phyloP scores from a whole-genome alignment of 2,888 invertebrate genomes.

The Dusona sp. region DNA sequence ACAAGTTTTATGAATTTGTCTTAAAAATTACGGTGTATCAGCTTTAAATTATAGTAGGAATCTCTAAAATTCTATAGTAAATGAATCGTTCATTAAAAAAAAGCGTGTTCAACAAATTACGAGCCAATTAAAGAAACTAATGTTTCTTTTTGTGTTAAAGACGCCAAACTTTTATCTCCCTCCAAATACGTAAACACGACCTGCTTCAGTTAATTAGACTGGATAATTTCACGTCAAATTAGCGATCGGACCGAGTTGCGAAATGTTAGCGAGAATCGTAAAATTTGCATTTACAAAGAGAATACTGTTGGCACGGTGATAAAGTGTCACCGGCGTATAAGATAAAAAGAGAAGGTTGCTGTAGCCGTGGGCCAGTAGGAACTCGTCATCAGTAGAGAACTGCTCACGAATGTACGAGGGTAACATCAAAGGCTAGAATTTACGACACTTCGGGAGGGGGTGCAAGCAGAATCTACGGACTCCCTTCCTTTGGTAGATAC shows the following conservation, averaged over 20 bases:
- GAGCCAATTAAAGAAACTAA: background rate
- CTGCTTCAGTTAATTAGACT: background rate
- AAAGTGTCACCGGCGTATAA: constrained; percentile 27
- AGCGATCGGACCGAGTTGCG: constrained; percentile 32
- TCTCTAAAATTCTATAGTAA: background rate
- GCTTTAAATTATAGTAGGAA: background rate
- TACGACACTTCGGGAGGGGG: constrained; percentile 60
- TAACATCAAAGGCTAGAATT: constrained; percentile 63
- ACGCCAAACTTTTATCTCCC: background rate
- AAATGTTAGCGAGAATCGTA: constrained; percentile 36
- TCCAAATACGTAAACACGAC: background rate
- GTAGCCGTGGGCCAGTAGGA: constrained; percentile 35
- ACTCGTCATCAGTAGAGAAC: constrained; percentile 47
- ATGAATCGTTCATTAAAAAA: background rate
- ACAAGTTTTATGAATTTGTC: background rate
- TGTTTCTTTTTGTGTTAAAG: background rate
- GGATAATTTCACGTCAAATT: constrained; percentile 13
- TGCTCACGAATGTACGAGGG: constrained; percentile 52
- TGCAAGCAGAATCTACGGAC: constrained; percentile 53
- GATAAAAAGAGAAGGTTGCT: constrained; percentile 27
- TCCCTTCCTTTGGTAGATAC: constrained; percentile 43
- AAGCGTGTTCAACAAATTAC: background rate
- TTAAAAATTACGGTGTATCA: background rate
- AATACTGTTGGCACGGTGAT: constrained; percentile 27
- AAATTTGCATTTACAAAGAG: constrained; percentile 67